Evolutionary conservation across 2,888 invertebrate genomes (phyloP), one percentile per base, ranked within the genome.

Genomic region (Uropetala carovei): DNA sequence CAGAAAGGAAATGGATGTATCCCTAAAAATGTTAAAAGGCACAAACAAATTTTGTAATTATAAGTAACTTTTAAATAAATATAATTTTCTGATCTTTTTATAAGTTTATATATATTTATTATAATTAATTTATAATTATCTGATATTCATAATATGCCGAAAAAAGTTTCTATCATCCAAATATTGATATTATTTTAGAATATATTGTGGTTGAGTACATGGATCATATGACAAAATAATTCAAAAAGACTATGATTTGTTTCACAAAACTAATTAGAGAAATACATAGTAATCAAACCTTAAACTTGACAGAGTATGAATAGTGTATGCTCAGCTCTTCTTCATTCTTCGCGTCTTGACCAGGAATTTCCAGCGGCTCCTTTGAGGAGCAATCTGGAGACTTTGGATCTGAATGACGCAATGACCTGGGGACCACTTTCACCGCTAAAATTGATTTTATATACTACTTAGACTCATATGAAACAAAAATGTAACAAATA

Each of bases 291-390:
- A 89, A 9, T 94, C 95, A 95, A 94, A 96, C 97, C 93, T 96
- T 95, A 95, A 98, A 99, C 56, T 95, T 96, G 0, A 99, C 97
- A 10, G 97, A 97, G 95, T 99, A 99, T 0, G 99, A 97, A 95
- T 99, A 99, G 0, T 96, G 96, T 68, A 99, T 96, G 81, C 96
- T 95, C 92, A 98, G 95, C 92, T 94, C 95, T 93, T 94, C 96
- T 93, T 94, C 96, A 94, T 93, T 94, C 94, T 93, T 95, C 94
- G 94, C 95, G 94, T 82, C 95, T n/a, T 95, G 96, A 86, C 96
- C 95, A 8, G 96, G 97, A 93, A 99, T 97, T 93, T 97, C 97
- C 94, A 99, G 95, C 0, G 98, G 97, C 16, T 96, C 96, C 16
- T 96, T 95, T 57, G 95, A 94, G 93, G 94, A 94, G 81, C 95